These are phyloP conservation scores for Arctia plantaginis DNA, from an alignment of 2,888 invertebrate genomes.

Conservation along the genomic window DNA sequence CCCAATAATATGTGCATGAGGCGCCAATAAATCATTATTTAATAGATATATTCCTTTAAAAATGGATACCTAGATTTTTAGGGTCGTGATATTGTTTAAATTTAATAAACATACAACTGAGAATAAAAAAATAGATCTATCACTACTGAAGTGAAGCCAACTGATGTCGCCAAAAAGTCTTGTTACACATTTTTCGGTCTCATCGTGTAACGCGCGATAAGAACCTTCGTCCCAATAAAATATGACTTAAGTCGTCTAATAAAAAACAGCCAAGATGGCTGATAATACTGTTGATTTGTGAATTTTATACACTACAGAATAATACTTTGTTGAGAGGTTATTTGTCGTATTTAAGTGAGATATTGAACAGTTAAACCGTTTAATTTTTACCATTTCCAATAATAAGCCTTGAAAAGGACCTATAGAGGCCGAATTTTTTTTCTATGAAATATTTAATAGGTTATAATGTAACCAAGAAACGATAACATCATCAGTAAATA, in stretches of 20 bases:
- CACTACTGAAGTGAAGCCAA: too few relatives aligned
- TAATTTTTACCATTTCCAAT: background rate
- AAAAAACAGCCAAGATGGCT: too few relatives aligned
- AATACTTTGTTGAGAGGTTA: too few relatives aligned
- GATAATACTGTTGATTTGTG: too few relatives aligned
- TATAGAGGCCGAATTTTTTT: background rate
- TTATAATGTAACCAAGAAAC: background rate
- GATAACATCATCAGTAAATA: slow-evolving; percentile 9
- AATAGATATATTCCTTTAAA: background rate
- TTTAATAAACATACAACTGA: background rate
- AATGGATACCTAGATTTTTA: background rate
- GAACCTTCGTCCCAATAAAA: too few relatives aligned
- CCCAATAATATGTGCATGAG: background rate
- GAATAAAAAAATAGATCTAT: background rate
- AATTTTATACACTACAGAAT: too few relatives aligned
- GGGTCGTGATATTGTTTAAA: background rate
- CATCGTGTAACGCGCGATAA: too few relatives aligned
- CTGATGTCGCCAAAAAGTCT: too few relatives aligned
- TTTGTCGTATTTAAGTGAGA: background rate
- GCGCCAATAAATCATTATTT: too few relatives aligned
- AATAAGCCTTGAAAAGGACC: too few relatives aligned
- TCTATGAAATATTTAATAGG: background rate
- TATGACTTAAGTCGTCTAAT: too few relatives aligned
- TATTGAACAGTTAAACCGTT: background rate
- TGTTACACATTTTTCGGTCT: too few relatives aligned